phyloP scores from a whole-genome alignment of 2,888 invertebrate species.

The Pachliopta kotzebuea region DNA sequence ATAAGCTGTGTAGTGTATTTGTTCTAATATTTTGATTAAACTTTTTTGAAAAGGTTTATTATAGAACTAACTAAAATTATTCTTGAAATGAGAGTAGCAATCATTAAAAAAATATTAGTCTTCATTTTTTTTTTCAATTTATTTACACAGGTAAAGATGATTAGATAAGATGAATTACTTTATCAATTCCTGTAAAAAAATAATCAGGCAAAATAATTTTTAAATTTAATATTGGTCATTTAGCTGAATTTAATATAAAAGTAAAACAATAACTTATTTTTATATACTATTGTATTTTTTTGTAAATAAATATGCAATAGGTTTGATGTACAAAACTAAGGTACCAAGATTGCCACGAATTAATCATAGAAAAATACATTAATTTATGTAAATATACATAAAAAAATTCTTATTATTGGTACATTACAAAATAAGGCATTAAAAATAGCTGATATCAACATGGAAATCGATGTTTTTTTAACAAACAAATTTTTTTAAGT shows the following conservation, averaged over 20 bases:
- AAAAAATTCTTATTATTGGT: conserved; percentile 37
- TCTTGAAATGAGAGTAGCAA: not conserved
- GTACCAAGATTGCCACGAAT: conserved; percentile 37
- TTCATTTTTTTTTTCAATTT: not conserved
- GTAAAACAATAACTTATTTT: conserved; percentile 32
- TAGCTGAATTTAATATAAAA: conserved; percentile 23
- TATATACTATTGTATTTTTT: conserved; percentile 31
- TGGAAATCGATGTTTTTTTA: conserved; percentile 41
- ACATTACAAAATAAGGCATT: conserved; percentile 30
- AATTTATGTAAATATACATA: conserved; percentile 44
- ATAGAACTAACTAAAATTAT: not conserved
- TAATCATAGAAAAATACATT: conserved; percentile 28
- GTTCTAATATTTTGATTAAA: not conserved
- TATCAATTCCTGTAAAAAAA: conserved; percentile 7
- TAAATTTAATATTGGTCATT: conserved; percentile 24
- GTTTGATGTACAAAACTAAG: conserved; percentile 25
- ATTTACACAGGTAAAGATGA: no score
- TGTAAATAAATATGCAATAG: conserved; percentile 37
- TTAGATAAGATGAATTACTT: conserved; percentile 2
- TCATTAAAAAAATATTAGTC: not conserved
- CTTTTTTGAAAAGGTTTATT: not conserved
- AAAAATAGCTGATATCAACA: conserved; percentile 36
- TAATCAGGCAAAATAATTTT: not conserved
- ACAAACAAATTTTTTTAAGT: conserved; percentile 33
- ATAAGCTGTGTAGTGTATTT: conserved; percentile 4